Conservation (phyloP, 2,888 invertebrate genomes). For the Lepas anatifera region DNA sequence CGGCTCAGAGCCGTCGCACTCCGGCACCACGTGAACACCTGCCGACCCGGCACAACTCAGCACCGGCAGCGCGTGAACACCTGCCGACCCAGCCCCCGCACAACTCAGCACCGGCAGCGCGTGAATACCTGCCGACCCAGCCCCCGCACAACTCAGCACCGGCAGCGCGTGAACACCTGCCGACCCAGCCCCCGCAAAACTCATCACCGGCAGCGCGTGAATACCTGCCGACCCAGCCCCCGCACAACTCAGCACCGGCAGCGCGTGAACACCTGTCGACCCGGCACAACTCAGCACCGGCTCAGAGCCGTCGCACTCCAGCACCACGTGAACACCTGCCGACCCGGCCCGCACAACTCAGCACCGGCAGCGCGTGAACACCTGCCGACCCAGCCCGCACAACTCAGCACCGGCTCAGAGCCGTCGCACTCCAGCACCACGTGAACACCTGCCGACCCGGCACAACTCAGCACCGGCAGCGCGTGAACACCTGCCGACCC, state of each 20-base stretch:
- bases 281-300: no score
- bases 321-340: constrained; percentile 62
- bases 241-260: neutral
- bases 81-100: neutral
- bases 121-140: neutral
- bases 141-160: constrained; percentile 34
- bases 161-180: constrained; percentile 62
- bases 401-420: no score
- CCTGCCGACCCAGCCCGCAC: neutral
- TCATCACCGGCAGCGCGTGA: neutral
- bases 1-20: constrained; percentile 42
- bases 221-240: neutral
- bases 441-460: neutral
- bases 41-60: neutral
- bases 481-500: neutral
- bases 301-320: constrained; percentile 61
- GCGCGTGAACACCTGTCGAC: neutral
- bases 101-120: neutral
- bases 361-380: constrained; percentile 70
- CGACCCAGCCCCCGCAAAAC: neutral
- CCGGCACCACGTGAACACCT: constrained; percentile 66
- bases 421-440: no score
- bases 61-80: neutral
- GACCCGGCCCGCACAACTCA: constrained; percentile 52
- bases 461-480: neutral